Conservation (phyloP, 2,113 vertebrate genomes). For the Psephotus haematonotus region DNA sequence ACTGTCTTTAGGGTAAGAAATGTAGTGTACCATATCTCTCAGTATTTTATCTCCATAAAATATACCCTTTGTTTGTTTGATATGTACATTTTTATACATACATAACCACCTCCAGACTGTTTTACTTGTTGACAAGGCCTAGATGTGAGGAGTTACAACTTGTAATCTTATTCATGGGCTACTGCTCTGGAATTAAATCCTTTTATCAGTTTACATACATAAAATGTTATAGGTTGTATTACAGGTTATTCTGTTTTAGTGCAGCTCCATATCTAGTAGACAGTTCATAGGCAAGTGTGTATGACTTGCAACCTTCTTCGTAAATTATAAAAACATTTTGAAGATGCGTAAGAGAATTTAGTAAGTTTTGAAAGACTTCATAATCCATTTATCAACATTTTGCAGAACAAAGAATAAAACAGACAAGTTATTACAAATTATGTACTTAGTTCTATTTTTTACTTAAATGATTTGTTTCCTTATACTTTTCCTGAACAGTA, state of each 20-base stretch:
- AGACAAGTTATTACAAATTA: background rate
- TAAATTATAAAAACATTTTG: background rate
- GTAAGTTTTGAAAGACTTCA: background rate
- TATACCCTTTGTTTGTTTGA: background rate
- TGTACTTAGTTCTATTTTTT: background rate
- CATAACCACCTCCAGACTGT: background rate
- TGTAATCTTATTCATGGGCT: background rate
- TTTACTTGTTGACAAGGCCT: background rate
- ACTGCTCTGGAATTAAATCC: background rate
- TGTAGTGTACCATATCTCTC: background rate
- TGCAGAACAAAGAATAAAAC: background rate
- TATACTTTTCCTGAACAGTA: background rate
- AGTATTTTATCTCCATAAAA: background rate
- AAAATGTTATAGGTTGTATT: background rate
- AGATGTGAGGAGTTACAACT: background rate
- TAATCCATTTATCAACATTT: background rate
- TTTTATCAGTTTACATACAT: background rate
- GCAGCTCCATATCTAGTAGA: background rate
- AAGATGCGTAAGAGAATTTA: background rate
- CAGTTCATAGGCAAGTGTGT: background rate
- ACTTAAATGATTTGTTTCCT: background rate
- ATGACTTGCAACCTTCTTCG: background rate
- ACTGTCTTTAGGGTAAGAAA: background rate
- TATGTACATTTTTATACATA: background rate
- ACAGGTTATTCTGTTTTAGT: background rate